Conservation (phyloP, 2,888 invertebrate species). For the Lithophane leautieri region DNA sequence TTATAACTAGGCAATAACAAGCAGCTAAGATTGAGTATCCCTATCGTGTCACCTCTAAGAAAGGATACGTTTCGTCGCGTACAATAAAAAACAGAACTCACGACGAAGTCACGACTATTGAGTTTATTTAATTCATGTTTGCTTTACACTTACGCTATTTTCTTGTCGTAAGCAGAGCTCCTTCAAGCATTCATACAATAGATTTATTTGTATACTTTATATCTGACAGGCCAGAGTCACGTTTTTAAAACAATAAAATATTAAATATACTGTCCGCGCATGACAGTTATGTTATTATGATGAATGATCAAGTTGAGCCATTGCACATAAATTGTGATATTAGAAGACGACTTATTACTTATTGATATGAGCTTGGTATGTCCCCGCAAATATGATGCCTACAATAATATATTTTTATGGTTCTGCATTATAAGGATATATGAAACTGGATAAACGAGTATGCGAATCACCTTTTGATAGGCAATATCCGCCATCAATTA, state of each 20-base stretch:
- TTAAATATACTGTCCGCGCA: constrained; percentile 21
- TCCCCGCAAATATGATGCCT: not conserved
- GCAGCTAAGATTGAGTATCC: not conserved
- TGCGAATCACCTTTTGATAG: not conserved
- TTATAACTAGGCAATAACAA: not conserved
- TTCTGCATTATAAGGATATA: not conserved
- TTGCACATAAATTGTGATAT: constrained; percentile 32
- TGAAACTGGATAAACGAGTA: constrained; percentile 6
- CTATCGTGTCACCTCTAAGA: no score
- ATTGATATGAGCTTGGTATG: not conserved
- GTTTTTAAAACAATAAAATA: constrained; percentile 48
- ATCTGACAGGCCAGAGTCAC: constrained; percentile 20
- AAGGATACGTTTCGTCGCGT: not conserved
- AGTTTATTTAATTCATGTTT: constrained; percentile 4
- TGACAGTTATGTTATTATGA: constrained; percentile 21
- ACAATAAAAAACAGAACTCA: not conserved
- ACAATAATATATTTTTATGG: not conserved
- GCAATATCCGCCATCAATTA: not conserved
- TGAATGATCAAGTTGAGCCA: constrained; percentile 12
- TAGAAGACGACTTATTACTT: constrained; percentile 9
- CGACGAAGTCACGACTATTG: not conserved
- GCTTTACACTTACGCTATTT: not conserved
- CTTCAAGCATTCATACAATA: constrained; percentile 1
- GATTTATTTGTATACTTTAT: constrained; percentile 19
- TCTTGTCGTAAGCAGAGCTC: not conserved